Evolutionary conservation across 2,888 invertebrate genomes (phyloP).

Genomic region (Tetramorium bicarinatum): DNA sequence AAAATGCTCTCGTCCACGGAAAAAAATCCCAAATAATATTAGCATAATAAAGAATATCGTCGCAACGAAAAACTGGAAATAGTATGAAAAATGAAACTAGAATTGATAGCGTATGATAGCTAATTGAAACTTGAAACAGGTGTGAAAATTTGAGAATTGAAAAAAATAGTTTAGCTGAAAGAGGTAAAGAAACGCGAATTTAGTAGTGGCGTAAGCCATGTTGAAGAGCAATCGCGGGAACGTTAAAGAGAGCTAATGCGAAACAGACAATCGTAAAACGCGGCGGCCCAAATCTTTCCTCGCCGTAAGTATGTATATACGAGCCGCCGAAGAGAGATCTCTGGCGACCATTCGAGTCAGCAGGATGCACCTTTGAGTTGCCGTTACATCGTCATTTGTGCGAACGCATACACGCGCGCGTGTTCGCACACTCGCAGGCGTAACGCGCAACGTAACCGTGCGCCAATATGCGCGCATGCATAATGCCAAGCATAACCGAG

Average conservation of each 20-base stretch:
- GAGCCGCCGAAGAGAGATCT: neutral
- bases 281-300: conserved; percentile 13
- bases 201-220: neutral
- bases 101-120: neutral
- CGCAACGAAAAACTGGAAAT: neutral
- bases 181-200: neutral
- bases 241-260: conserved; percentile 1
- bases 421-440: neutral
- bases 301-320: neutral
- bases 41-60: neutral
- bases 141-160: neutral
- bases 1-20: neutral
- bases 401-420: neutral
- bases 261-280: conserved; percentile 23
- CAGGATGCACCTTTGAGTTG: conserved; percentile 9
- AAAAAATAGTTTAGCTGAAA: neutral
- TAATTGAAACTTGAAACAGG: neutral
- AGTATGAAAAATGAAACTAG: neutral
- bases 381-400: conserved; percentile 12
- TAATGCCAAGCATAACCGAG: conserved; percentile 83
- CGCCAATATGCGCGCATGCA: conserved; percentile 79
- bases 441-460: conserved; percentile 70
- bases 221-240: neutral
- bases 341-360: conserved; percentile 11
- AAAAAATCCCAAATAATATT: neutral